Evolutionary conservation across 2,113 vertebrate genomes (phyloP).

Genomic region (Nesoenas mayeri): DNA sequence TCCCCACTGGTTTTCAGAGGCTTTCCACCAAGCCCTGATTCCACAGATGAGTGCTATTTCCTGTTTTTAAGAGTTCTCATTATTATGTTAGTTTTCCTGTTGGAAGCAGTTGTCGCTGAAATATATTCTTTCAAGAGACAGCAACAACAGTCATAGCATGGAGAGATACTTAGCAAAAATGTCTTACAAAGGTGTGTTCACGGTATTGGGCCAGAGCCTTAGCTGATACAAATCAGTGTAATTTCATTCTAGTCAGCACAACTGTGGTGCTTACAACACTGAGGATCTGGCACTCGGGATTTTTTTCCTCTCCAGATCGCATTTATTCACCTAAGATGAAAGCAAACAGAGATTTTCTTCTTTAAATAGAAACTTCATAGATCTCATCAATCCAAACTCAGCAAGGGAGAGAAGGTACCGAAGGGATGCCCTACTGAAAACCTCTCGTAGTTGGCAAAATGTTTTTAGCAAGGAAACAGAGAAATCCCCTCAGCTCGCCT

Average conservation of each 20-base stretch:
- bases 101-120: neutral
- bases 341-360: neutral
- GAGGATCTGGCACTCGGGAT: neutral
- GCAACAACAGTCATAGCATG: neutral
- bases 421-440: neutral
- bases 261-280: neutral
- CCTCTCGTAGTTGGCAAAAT: neutral
- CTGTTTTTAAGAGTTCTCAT: neutral
- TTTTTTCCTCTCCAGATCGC: neutral
- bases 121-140: neutral
- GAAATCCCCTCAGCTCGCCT: constrained; percentile 8
- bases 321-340: constrained; percentile 35
- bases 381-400: neutral
- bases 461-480: neutral
- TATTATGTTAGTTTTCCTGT: neutral
- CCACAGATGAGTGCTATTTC: neutral
- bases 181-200: neutral
- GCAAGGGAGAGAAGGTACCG: neutral
- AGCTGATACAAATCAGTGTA: neutral
- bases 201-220: neutral
- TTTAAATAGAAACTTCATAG: constrained; percentile 38
- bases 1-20: neutral
- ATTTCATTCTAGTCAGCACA: neutral
- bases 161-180: neutral
- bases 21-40: neutral